Conservation (phyloP, 2,888 invertebrate genomes). For the Cryptocheilus praepositus region DNA sequence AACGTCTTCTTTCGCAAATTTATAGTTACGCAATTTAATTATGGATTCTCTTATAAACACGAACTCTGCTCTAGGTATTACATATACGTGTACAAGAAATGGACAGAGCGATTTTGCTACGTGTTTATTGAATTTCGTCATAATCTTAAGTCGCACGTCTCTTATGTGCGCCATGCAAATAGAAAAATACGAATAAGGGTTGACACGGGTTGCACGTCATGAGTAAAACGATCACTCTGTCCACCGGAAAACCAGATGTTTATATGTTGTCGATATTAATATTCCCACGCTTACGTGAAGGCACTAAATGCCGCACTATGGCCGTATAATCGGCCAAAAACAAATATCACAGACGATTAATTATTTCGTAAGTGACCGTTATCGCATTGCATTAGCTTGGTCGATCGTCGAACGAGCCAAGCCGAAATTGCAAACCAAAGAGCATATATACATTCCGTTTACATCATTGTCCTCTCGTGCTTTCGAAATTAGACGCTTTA, state of each 20-base stretch:
- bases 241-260: constrained; percentile 64
- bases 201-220: neutral
- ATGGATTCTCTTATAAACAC: constrained; percentile 33
- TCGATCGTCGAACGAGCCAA: constrained; percentile 23
- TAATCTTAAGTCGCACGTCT: too few relatives aligned
- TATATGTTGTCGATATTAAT: constrained; percentile 74
- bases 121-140: too few relatives aligned
- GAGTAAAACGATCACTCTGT: constrained; percentile 62
- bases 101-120: constrained; percentile 62
- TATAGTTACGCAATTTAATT: neutral
- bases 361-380: constrained; percentile 46
- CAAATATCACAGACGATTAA: constrained; percentile 52
- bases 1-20: neutral
- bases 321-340: constrained; percentile 63
- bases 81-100: constrained; percentile 58
- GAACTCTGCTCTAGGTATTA: constrained; percentile 48
- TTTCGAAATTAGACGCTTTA: constrained; percentile 57
- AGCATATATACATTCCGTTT: constrained; percentile 38
- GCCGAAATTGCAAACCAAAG: neutral
- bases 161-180: too few relatives aligned
- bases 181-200: too few relatives aligned
- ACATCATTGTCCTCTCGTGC: constrained; percentile 51
- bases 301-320: constrained; percentile 74
- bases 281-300: constrained; percentile 75
- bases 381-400: constrained; percentile 38